Evolutionary conservation across 2,797 vertebrate species (phyloP), one percentile per base, ranked within the genome.

Genomic region (Pangasius larnaudii): DNA sequence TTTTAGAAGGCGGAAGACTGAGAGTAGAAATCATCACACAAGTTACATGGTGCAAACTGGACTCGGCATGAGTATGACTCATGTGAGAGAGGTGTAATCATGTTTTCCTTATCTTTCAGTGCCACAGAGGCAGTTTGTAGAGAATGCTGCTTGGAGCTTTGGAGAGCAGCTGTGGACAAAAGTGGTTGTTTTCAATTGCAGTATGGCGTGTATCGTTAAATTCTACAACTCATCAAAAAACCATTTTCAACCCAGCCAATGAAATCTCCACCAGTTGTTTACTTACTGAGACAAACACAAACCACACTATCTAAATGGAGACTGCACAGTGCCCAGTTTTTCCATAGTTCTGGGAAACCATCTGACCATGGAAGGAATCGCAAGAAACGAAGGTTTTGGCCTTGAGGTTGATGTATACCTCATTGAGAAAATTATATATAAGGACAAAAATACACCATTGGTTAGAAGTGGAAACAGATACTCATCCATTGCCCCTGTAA

Each of bases 341-440:
- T 36, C 65, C 49, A 36, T 78, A 46, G 19, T 88, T 89, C 88
- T 89, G 42, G 80, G 77, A 92, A 90, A 87, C 65, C 81, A 79
- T 87, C 77, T 69, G 49, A 58, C 65, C 88, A 86, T 87, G 49
- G 42, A 88, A 63, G 75, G 74, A 87, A 87, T 90, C 74, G 59
- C 30, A 56, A 85, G 71, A 91, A 49, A 84, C 84, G 85, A n/a
- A n/a, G 61, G 27, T 65, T 90, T 80, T 85, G 86, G 59, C 27
- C 49, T 75, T 53, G 22, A 87, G 46, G 69, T 77, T 85, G 61
- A 91, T 92, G 88, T 91, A 89, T 91, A 89, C 89, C 90, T 92
- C 86, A 89, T 5, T 19, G 88, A 88, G 89, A 92, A 94, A 94
- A 95, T 95, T 93, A 94, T 84, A 95, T 89, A 91, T 91, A 92